Evolutionary conservation across 2,888 invertebrate genomes (phyloP).

Genomic region (Drosophila diplacantha): DNA sequence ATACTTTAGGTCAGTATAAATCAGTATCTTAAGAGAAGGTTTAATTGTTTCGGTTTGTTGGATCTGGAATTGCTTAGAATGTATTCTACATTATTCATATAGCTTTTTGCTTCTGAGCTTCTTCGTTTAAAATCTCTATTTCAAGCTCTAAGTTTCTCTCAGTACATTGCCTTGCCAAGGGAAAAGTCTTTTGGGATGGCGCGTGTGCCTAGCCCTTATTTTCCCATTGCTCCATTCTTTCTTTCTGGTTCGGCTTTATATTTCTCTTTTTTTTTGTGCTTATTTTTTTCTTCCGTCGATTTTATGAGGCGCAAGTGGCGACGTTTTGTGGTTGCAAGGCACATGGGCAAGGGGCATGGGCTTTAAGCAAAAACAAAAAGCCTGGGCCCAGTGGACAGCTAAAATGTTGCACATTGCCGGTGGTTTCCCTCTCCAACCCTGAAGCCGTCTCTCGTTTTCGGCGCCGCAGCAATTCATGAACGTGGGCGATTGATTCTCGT

Average conservation of each 20-base stretch:
- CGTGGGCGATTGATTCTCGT: conserved; percentile 76
- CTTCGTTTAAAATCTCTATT: neutral
- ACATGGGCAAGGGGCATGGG: conserved; percentile 30
- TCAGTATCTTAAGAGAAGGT: neutral
- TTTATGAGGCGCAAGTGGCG: conserved; percentile 73
- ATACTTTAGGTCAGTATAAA: too few species aligned
- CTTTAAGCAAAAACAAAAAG: conserved; percentile 14
- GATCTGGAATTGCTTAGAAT: too few species aligned
- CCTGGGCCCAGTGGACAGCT: conserved; percentile 48
- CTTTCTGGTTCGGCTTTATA: conserved; percentile 14
- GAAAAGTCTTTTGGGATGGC: conserved; percentile 51
- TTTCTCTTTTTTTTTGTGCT: conserved; percentile 32
- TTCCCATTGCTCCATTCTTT: conserved; percentile 44
- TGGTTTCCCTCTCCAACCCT: conserved; percentile 9
- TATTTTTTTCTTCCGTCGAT: conserved; percentile 42
- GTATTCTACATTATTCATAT: neutral
- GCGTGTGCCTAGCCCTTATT: conserved; percentile 74
- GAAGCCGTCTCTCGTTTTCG: conserved; percentile 41
- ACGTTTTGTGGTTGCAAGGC: conserved; percentile 72
- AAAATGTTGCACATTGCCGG: conserved; percentile 72
- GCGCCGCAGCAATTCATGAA: conserved; percentile 75
- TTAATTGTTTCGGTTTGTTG: neutral
- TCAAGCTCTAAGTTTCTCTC: neutral
- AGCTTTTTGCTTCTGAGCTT: neutral
- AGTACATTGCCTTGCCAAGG: conserved; percentile 24